Conservation (phyloP, 2,797 vertebrate species). For the Phataginus tricuspis region DNA sequence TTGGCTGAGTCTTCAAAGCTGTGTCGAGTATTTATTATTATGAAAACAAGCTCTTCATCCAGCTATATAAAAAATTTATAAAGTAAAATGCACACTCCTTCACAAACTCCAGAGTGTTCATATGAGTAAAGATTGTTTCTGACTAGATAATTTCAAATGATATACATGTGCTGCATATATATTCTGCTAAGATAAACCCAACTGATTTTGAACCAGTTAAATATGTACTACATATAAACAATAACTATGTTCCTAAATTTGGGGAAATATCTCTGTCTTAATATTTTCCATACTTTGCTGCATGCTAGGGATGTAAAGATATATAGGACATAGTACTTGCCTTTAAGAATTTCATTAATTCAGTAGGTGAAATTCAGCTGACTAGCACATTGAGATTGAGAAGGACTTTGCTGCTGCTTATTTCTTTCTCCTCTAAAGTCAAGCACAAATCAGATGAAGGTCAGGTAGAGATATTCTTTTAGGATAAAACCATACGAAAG, state of each 20-base stretch:
- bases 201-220: not conserved
- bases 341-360: not conserved
- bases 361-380: not conserved
- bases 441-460: not conserved
- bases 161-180: not conserved
- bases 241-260: not conserved
- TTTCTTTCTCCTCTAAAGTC: not conserved
- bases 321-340: rapidly evolving
- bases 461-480: not conserved
- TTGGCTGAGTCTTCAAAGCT: not conserved
- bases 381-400: not conserved
- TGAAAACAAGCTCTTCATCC: not conserved
- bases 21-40: not conserved
- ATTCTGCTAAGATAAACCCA: not conserved
- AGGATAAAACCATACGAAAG: not conserved
- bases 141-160: not conserved
- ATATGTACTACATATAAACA: not conserved
- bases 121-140: not conserved
- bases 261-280: not conserved
- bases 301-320: not conserved
- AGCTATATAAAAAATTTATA: not conserved
- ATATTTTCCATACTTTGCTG: not conserved
- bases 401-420: not conserved
- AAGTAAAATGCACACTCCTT: not conserved
- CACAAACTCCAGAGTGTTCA: not conserved